Percentiles rank a stretch among this genome's conserved stretches.
phyloP scores from a whole-genome alignment of 1,140 invertebrate genomes.

The Diachasma alloeum region DNA sequence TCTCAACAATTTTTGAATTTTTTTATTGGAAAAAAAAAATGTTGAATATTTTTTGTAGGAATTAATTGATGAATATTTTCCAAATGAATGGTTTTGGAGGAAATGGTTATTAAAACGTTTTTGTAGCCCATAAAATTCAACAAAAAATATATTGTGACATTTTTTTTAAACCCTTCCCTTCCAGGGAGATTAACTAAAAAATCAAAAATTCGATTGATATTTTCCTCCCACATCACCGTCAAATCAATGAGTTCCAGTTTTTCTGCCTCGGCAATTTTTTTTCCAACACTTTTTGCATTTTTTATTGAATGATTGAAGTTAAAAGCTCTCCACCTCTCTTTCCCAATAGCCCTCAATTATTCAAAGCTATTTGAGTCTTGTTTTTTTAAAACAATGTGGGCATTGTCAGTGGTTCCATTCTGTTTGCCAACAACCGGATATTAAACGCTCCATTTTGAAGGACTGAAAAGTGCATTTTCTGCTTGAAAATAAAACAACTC shows the following conservation, averaged over 20 bases:
- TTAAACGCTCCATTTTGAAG: conserved; percentile 1
- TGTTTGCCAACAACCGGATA: conserved; percentile 3
- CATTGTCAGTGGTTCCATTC: not conserved
- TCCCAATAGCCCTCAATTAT: not conserved
- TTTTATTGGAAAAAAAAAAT: not conserved
- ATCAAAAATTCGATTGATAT: not conserved
- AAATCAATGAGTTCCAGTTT: not conserved
- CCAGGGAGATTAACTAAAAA: not conserved
- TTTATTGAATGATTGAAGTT: not conserved
- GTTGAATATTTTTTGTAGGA: not conserved
- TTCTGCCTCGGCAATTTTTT: not conserved
- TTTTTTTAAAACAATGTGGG: not conserved
- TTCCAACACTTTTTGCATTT: not conserved
- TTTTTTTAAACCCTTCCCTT: too few species aligned
- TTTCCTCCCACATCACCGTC: not conserved
- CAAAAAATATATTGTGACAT: too few species aligned
- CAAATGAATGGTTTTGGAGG: too few species aligned
- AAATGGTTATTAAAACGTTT: too few species aligned
- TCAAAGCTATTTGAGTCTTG: not conserved
- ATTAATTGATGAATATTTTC: too few species aligned
- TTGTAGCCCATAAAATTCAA: too few species aligned
- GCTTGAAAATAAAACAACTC: not conserved
- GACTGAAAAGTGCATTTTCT: not conserved
- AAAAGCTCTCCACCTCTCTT: not conserved
- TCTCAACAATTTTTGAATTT: too few species aligned